phyloP scores from a whole-genome alignment of 1,140 invertebrate genomes.

The Cyclina sinensis region DNA sequence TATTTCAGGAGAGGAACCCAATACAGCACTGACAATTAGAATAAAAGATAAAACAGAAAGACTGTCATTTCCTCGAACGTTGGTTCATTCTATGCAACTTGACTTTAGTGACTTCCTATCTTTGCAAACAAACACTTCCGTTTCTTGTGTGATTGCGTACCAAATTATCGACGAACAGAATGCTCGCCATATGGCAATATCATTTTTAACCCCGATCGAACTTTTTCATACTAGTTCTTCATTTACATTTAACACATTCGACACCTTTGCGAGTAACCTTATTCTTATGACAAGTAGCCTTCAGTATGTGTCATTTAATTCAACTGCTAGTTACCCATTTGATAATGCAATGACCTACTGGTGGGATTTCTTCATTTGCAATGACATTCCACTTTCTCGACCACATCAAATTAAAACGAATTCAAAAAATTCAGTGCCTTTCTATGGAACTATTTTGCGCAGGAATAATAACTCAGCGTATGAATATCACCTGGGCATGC shows the following conservation, averaged over 20 bases:
- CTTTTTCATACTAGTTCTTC: slow-evolving; percentile 37
- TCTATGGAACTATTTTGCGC: slow-evolving; percentile 24
- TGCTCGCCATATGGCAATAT: slow-evolving; percentile 12
- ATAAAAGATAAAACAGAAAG: not conserved
- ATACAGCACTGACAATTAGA: slow-evolving; percentile 14
- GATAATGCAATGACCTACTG: slow-evolving; percentile 43
- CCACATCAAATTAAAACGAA: slow-evolving; percentile 29
- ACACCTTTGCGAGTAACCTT: not conserved
- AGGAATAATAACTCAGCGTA: slow-evolving; percentile 33
- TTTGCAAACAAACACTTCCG: slow-evolving; percentile 29
- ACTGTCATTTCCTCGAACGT: not conserved
- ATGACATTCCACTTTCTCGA: not conserved
- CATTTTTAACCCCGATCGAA: slow-evolving; percentile 30
- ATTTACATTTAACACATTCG: slow-evolving; percentile 5
- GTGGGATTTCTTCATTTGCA: slow-evolving; percentile 54
- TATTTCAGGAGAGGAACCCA: slow-evolving; percentile 32
- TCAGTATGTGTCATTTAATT: slow-evolving; percentile 24
- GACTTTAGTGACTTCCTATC: slow-evolving; percentile 39
- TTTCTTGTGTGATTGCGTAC: slow-evolving; percentile 22
- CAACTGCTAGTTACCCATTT: slow-evolving; percentile 17
- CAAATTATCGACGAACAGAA: slow-evolving; percentile 1
- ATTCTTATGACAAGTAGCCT: not conserved
- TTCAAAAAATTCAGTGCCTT: slow-evolving; percentile 45
- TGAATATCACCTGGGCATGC: slow-evolving; percentile 53
- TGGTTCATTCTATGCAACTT: slow-evolving; percentile 30